A percentile compares a stretch with the other conserved stretches of the same genome.
These are phyloP conservation scores for Plebejus melissa DNA, from an alignment of 2,888 invertebrate genomes.

Conservation along the genomic window DNA sequence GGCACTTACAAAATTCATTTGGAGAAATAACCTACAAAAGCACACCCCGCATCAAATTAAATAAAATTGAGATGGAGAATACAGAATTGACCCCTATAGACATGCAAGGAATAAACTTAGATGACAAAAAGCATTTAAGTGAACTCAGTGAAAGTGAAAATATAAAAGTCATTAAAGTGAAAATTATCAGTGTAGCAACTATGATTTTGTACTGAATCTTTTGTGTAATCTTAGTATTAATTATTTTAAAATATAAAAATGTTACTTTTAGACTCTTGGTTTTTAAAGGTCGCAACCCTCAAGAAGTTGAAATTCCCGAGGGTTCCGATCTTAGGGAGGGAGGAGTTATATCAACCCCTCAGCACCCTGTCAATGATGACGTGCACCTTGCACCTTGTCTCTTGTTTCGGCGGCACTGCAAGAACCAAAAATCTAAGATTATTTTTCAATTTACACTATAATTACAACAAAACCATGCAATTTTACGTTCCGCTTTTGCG, in stretches of 20 bases:
- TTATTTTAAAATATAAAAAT: slow-evolving; percentile 18
- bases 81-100: slow-evolving; percentile 11
- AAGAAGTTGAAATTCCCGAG: slow-evolving; percentile 17
- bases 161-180: slow-evolving; percentile 20
- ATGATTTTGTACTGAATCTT: slow-evolving; percentile 5
- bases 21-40: neutral
- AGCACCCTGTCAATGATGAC: neutral
- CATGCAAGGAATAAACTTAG: slow-evolving; percentile 28
- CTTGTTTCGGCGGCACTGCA: too few species aligned
- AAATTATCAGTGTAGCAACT: slow-evolving; percentile 23
- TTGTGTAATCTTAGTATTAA: neutral
- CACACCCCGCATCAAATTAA: neutral
- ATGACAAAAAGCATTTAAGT: slow-evolving; percentile 25
- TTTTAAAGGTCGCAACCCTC: slow-evolving; percentile 21
- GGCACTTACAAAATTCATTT: neutral
- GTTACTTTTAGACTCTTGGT: neutral
- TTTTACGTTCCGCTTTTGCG: too few species aligned
- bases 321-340: slow-evolving; percentile 27
- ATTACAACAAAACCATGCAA: too few species aligned
- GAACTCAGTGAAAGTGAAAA: slow-evolving; percentile 11
- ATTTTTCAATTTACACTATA: too few species aligned
- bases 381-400: too few species aligned
- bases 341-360: slow-evolving; percentile 22
- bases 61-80: neutral
- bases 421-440: too few species aligned